Evolutionary conservation across 2,888 invertebrate species (phyloP), one percentile per base, ranked within the genome.

Genomic region (Heliconius cydno): DNA sequence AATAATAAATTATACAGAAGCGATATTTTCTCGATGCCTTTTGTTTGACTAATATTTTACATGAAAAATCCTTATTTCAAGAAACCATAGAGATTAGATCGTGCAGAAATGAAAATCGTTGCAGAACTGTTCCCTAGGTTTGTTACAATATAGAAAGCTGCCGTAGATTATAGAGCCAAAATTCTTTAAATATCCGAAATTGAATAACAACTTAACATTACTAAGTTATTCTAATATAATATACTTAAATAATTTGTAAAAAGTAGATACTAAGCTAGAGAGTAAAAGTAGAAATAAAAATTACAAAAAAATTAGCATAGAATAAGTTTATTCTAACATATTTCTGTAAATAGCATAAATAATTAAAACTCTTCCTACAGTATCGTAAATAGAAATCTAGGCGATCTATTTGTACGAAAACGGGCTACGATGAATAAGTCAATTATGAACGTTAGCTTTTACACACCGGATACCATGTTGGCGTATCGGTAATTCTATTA

Each of bases 401-500:
- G 25, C 66, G 25, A 38, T 65, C 34, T 76, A 41, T 38, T 63
- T 65, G 67, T 67, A 52, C 63, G 57, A 68, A 79, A 77, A 68
- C 80, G 67, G 25, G 60, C 72, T 68, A 68, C 60, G 63, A 76
- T 38, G 72, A 60, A 73, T 82, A 82, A 82, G 66, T 81, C 41
- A 82, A 63, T 82, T 82, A 82, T 70, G 41, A 34, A 60, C 60
- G 73, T 63, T 65, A 73, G 76, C 78, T 80, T 80, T 76, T 79
- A 63, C 57, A 75, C 41, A 60, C 60, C 65, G 80, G 71, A 77
- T 67, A 67, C 74, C 65, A 60, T 74, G 79, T 77, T 60, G 71
- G 74, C 67, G 65, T 63, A 81, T 76, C 73, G 76, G 25, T 78
- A 79, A 82, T 70, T 72, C 70, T 71, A 78, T 82, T 82, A 82